Conservation (phyloP, 35 echinoderm and acorn worm genomes). For the Heliocidaris tuberculata region DNA sequence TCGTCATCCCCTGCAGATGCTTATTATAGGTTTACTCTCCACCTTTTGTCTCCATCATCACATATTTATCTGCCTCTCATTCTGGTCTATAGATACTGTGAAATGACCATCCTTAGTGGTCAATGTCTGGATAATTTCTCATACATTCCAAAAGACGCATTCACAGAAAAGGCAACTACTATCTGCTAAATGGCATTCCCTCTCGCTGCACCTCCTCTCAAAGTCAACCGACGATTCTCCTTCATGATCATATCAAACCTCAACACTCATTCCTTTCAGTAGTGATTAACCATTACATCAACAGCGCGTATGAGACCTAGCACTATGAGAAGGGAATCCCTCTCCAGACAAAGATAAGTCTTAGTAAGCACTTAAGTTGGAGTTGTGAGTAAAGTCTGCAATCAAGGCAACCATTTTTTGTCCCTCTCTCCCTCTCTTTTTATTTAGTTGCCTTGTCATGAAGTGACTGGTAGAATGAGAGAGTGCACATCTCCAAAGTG, state of each 20-base stretch:
- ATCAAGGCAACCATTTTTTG: neutral
- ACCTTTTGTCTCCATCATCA: neutral
- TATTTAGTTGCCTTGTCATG: neutral
- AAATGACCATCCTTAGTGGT: neutral
- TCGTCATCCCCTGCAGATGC: neutral
- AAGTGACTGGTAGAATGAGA: neutral
- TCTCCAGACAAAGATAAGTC: conserved; percentile 5
- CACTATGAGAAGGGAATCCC: neutral
- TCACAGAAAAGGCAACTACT: neutral
- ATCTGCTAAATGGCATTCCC: neutral
- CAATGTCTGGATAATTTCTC: neutral
- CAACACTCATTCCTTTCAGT: neutral
- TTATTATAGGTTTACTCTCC: neutral
- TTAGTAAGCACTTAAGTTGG: neutral
- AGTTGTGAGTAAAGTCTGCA: neutral
- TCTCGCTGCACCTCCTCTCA: neutral
- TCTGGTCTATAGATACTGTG: neutral
- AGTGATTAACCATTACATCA: conserved; percentile 12
- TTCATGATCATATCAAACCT: neutral
- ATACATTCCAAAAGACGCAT: neutral
- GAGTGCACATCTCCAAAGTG: neutral
- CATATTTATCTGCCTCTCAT: neutral
- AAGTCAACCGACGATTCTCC: neutral
- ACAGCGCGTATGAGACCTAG: neutral
- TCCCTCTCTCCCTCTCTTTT: neutral